Conservation (phyloP, 1,140 invertebrate species). For the Lordiphosa mommai region DNA sequence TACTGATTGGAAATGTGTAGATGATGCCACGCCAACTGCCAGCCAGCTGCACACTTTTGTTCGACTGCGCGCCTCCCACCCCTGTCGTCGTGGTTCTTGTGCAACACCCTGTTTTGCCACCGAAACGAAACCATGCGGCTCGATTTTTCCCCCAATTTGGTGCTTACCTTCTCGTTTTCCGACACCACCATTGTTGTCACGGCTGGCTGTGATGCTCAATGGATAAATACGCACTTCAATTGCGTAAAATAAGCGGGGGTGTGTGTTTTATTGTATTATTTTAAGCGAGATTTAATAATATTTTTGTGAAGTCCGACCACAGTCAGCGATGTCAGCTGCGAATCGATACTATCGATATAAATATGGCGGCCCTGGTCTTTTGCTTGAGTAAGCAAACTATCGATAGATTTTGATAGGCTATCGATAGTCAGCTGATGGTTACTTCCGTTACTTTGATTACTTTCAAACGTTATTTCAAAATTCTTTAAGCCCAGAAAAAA, state of each 20-base stretch:
- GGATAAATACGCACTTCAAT: conserved; percentile 41
- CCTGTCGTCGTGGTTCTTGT: conserved; percentile 35
- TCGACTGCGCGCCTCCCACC: conserved; percentile 21
- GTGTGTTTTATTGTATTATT: not conserved
- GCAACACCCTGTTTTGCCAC: conserved; percentile 58
- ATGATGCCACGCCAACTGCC: conserved; percentile 54
- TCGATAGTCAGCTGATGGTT: too few species aligned
- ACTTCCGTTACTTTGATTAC: too few species aligned
- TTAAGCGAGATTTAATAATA: conserved; percentile 3
- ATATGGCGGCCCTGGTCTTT: not conserved
- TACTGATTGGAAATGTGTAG: conserved; percentile 34
- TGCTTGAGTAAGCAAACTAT: not conserved
- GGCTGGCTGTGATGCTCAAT: conserved; percentile 16
- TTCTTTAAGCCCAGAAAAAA: too few species aligned
- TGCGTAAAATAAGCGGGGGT: conserved; percentile 25
- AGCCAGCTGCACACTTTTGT: conserved; percentile 34
- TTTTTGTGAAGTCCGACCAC: not conserved
- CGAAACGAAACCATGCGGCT: conserved; percentile 57
- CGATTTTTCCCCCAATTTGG: conserved; percentile 7
- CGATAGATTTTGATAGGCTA: too few species aligned
- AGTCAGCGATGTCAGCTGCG: conserved; percentile 1
- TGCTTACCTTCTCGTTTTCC: conserved; percentile 64
- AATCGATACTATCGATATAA: conserved; percentile 2
- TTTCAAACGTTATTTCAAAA: too few species aligned
- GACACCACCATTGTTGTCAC: conserved; percentile 60